Percentiles rank a stretch among this genome's conserved stretches.
Conservation (phyloP, 2,113 vertebrate genomes). For the Erpornis zantholeuca region DNA sequence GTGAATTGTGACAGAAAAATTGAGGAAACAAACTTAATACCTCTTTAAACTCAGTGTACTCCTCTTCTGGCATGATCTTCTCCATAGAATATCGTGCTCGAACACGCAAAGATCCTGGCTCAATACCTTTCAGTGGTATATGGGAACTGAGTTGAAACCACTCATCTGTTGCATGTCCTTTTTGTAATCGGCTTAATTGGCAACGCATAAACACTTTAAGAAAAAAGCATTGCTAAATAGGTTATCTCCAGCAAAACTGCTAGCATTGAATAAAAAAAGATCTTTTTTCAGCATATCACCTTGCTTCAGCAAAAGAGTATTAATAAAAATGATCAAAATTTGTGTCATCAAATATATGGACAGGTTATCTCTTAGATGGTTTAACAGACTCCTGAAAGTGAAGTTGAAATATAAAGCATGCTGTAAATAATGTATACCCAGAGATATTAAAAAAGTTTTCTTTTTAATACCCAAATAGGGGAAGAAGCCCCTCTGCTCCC, state of each 20-base stretch:
- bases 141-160: constrained; percentile 98
- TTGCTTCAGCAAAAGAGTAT: constrained; percentile 7
- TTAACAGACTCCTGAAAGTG: background rate
- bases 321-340: background rate
- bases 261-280: background rate
- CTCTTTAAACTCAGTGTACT: constrained; percentile 97
- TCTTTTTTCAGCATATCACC: background rate
- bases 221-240: constrained; percentile 40
- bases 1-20: constrained; percentile 11
- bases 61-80: constrained; percentile 98
- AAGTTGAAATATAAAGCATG: background rate
- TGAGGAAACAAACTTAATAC: constrained; percentile 69
- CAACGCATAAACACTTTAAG: constrained; percentile 95
- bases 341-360: background rate
- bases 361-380: background rate
- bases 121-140: constrained; percentile 93
- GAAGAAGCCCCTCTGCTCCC: background rate
- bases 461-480: background rate
- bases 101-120: constrained; percentile 92
- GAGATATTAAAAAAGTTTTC: background rate
- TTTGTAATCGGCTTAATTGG: constrained; percentile 89
- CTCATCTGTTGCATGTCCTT: constrained; percentile 94
- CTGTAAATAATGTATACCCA: background rate
- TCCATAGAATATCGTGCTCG: constrained; percentile 94
- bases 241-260: background rate